Conservation (phyloP, 2,797 vertebrate genomes). For the Prunella strophiata region DNA sequence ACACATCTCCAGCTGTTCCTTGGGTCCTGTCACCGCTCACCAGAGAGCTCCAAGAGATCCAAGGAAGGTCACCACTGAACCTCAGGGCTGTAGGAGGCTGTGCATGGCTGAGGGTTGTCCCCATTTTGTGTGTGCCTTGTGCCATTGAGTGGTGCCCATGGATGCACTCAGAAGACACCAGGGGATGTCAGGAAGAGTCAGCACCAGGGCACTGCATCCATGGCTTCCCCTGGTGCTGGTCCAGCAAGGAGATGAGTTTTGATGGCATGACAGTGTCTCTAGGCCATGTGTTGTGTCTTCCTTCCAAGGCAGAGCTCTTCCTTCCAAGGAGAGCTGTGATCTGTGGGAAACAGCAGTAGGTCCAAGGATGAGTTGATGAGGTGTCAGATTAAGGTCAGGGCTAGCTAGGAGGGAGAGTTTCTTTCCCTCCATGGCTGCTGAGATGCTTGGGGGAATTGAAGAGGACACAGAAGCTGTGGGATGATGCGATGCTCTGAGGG, state of each 20-base stretch:
- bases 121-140: not conserved
- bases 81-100: not conserved
- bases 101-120: not conserved
- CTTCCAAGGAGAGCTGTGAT: not conserved
- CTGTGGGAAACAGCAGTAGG: slow-evolving; percentile 11
- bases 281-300: not conserved
- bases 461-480: not conserved
- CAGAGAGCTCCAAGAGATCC: not conserved
- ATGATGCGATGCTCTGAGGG: not conserved
- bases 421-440: not conserved
- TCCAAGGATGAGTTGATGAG: not conserved
- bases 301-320: not conserved
- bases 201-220: rapidly evolving
- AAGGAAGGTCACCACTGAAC: not conserved
- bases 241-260: not conserved
- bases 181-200: not conserved
- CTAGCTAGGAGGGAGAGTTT: not conserved
- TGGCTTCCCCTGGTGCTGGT: not conserved
- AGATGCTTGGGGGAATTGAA: not conserved
- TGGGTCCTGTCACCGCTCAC: not conserved
- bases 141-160: rapidly evolving
- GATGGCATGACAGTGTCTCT: not conserved
- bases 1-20: not conserved
- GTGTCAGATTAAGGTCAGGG: not conserved
- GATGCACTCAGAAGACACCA: not conserved